A percentile compares a stretch with the other conserved stretches of the same genome.
These are phyloP conservation scores for Loxodonta africana DNA, from an alignment of 2,113 vertebrate species.

Conservation along the genomic window DNA sequence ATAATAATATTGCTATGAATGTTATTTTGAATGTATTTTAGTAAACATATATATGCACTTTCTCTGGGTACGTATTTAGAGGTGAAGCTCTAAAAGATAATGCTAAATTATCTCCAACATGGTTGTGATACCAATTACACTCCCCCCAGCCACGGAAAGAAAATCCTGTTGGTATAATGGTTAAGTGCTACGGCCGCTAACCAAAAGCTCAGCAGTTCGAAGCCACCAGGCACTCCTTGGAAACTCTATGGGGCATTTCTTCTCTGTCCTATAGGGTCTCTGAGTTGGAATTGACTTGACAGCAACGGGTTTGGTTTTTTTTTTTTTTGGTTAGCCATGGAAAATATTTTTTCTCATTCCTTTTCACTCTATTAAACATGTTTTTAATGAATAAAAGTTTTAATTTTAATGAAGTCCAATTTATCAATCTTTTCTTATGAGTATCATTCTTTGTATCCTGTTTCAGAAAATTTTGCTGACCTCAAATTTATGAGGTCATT, in stretches of 20 bases:
- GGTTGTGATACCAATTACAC: background rate
- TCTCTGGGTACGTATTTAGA: background rate
- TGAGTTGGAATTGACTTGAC: too few species aligned
- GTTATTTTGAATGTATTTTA: background rate
- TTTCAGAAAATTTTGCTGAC: background rate
- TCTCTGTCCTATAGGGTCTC: too few species aligned
- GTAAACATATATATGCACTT: background rate
- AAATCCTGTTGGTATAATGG: too few species aligned
- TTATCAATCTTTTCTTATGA: background rate
- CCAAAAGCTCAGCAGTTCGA: too few species aligned
- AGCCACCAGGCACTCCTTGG: too few species aligned
- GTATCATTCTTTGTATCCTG: background rate
- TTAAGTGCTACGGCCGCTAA: too few species aligned
- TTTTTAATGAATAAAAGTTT: constrained; percentile 9
- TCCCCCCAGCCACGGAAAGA: background rate
- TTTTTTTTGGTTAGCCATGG: too few species aligned
- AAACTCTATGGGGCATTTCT: too few species aligned
- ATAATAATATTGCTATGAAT: background rate
- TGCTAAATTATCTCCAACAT: constrained; percentile 16
- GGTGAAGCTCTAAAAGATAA: background rate
- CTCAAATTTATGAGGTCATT: constrained; percentile 15
- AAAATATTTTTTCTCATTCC: constrained; percentile 1
- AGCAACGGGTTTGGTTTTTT: too few species aligned
- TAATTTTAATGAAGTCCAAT: background rate
- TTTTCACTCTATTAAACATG: background rate